A percentile compares a stretch with the other conserved stretches of the same genome.
Conservation (phyloP, 2,797 vertebrate genomes). For the Enteromius mattozi region DNA sequence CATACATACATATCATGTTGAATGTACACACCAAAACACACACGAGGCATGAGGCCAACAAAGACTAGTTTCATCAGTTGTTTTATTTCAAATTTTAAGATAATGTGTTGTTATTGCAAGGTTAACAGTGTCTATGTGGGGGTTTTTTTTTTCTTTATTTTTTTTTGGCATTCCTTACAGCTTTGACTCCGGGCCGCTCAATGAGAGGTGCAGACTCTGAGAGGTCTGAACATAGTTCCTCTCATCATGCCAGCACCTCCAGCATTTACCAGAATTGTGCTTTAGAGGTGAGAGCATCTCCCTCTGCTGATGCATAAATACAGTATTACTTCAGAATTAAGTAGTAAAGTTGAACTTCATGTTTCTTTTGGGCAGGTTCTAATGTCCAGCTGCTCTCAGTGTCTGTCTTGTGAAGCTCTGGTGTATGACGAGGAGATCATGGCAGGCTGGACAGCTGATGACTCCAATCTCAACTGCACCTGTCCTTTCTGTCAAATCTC, state of each 20-base stretch:
- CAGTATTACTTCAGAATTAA: not conserved
- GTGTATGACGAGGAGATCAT: slow-evolving; percentile 99
- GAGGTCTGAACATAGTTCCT: slow-evolving; percentile 88
- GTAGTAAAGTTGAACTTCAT: not conserved
- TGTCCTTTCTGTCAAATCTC: slow-evolving; percentile 92
- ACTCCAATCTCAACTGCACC: slow-evolving; percentile 95
- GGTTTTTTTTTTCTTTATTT: not conserved
- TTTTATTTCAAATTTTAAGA: not conserved
- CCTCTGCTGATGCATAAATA: slow-evolving; percentile 42
- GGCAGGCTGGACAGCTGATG: slow-evolving; percentile 96
- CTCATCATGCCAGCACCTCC: slow-evolving; percentile 91
- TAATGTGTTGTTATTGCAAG: not conserved
- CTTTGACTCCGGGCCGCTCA: slow-evolving; percentile 77
- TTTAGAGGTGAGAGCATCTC: slow-evolving; percentile 85
- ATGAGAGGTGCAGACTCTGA: slow-evolving; percentile 84
- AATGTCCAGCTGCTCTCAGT: slow-evolving; percentile 98
- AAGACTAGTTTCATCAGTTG: not conserved
- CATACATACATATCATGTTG: not conserved
- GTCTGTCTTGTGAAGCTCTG: slow-evolving; percentile 87
- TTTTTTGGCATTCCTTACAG: slow-evolving; percentile 59
- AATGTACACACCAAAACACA: not conserved
- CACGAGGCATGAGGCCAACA: not conserved
- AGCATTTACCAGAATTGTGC: slow-evolving; percentile 97
- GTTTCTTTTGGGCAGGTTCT: slow-evolving; percentile 82
- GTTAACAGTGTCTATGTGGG: not conserved